Base-by-base conservation (phyloP, 2,797 vertebrate genomes). In the Alcedo quadribrachys region DNA sequence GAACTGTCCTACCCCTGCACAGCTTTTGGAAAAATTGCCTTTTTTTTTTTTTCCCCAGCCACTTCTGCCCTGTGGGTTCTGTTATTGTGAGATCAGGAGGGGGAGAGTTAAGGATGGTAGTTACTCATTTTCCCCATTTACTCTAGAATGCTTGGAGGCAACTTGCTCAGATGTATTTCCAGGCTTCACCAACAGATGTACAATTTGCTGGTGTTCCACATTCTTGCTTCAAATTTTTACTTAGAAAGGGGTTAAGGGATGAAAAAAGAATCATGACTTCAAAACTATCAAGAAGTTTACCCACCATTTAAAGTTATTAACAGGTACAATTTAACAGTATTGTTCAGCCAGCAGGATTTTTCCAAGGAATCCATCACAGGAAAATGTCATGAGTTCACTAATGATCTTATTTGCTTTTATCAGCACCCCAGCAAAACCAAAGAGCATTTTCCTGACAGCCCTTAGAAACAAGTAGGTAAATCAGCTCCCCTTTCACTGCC, bases 371-470 rank as follows among this genome's bases (percentile, higher is more conserved):
- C 65, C n/a, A 81, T 81, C 70, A 62, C 32, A 54, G 70, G 40
- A 19, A 48, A 46, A 63, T 75, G 32, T 84, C 24, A 3, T 14
- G 68, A 40, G 25, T 68, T 17, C n/a, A 28, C 40, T 86, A 68
- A 63, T 75, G 61, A 37, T 69, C 77, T 71, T 81, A 68, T 85
- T 90, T 78, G 67, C 85, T 92, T 88, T 85, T 40, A 85, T 89
- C 73, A 62, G 63, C 46, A 16, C 61, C 57, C 5, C 50, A 66
- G 87, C 50, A 79, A 21, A 92, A 73, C 7, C 60, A 68, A 28
- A 42, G 55, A 74, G 66, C 32, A 33, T 89, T 82, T 87, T 74
- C 82, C 66, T 95, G 76, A 33, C 87, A 87, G 81, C 58, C 78
- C 11, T 57, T 63, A 85, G 81, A 81, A 85, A 48, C 16, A 50